Evolutionary conservation across 2,888 invertebrate genomes (phyloP).

Genomic region (Caenorhabditis wallacei): DNA sequence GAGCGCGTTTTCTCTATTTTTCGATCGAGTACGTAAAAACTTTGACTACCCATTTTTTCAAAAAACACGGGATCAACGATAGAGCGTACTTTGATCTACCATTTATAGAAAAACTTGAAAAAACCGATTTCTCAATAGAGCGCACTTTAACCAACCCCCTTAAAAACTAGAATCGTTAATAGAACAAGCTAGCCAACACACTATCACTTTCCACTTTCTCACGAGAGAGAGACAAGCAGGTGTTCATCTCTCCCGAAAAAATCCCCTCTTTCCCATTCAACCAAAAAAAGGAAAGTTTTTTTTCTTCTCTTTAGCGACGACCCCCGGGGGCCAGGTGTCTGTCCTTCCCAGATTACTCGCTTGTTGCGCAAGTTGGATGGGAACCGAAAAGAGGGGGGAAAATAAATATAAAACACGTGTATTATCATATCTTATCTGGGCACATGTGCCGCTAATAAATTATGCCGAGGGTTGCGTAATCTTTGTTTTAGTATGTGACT

Average conservation of each 20-base stretch:
- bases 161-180: too few species aligned
- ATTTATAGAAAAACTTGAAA: too few species aligned
- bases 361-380: slow-evolving; percentile 46
- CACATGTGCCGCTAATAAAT: slow-evolving; percentile 61
- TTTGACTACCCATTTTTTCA: too few species aligned
- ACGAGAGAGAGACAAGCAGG: too few species aligned
- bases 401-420: slow-evolving; percentile 21
- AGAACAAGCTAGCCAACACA: too few species aligned
- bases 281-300: slow-evolving; percentile 1
- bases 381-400: neutral
- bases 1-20: too few species aligned
- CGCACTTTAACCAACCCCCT: too few species aligned
- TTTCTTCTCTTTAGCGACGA: neutral
- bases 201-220: too few species aligned
- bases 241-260: neutral
- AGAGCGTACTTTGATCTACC: too few species aligned
- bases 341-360: slow-evolving; percentile 39
- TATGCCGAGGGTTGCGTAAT: slow-evolving; percentile 20
- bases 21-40: too few species aligned
- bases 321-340: neutral
- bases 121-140: too few species aligned
- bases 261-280: neutral
- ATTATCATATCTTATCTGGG: slow-evolving; percentile 40
- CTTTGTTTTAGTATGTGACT: neutral
- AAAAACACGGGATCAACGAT: too few species aligned